These are phyloP conservation scores for Crioceris asparagi DNA, from an alignment of 2,888 invertebrate genomes.

Conservation along the genomic window DNA sequence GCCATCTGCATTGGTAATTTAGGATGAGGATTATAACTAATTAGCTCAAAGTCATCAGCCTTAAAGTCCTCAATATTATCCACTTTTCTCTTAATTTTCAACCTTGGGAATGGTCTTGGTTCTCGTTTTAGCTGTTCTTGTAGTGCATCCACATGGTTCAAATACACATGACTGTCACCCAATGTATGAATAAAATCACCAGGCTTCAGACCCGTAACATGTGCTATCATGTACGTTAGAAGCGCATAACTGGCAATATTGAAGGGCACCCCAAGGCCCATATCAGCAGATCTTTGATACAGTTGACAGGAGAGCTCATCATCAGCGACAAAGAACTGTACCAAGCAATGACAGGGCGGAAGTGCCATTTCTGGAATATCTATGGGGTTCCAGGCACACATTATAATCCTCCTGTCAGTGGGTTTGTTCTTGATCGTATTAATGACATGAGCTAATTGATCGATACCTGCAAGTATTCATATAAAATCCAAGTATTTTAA, in stretches of 20 bases:
- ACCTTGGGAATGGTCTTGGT: slow-evolving; percentile 73
- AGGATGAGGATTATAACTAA: slow-evolving; percentile 77
- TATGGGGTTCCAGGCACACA: slow-evolving; percentile 91
- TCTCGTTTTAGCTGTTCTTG: slow-evolving; percentile 66
- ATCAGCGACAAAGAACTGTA: slow-evolving; percentile 84
- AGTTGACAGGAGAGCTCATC: slow-evolving; percentile 82
- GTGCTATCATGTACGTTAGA: slow-evolving; percentile 91
- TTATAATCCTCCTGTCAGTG: slow-evolving; percentile 77
- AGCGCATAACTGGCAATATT: slow-evolving; percentile 96
- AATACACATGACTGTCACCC: slow-evolving; percentile 92
- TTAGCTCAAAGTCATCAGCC: slow-evolving; percentile 75
- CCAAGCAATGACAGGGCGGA: slow-evolving; percentile 92
- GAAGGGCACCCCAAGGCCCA: slow-evolving; percentile 97
- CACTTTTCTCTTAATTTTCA: slow-evolving; percentile 65
- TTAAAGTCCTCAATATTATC: slow-evolving; percentile 77
- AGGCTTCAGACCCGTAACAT: slow-evolving; percentile 83
- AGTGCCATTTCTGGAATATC: slow-evolving; percentile 87
- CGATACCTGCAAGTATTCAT: slow-evolving; percentile 47
- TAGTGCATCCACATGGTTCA: slow-evolving; percentile 78
- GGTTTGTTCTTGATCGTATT: slow-evolving; percentile 71
- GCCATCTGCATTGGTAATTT: slow-evolving; percentile 49
- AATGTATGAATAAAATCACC: slow-evolving; percentile 91
- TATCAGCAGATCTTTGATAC: slow-evolving; percentile 94
- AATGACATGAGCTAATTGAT: slow-evolving; percentile 77
- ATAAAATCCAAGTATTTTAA: background rate